Percentiles rank a stretch among this genome's conserved stretches.
Evolutionary conservation across 2,888 invertebrate species (phyloP).

Genomic region (Cheiracanthium punctorium): DNA sequence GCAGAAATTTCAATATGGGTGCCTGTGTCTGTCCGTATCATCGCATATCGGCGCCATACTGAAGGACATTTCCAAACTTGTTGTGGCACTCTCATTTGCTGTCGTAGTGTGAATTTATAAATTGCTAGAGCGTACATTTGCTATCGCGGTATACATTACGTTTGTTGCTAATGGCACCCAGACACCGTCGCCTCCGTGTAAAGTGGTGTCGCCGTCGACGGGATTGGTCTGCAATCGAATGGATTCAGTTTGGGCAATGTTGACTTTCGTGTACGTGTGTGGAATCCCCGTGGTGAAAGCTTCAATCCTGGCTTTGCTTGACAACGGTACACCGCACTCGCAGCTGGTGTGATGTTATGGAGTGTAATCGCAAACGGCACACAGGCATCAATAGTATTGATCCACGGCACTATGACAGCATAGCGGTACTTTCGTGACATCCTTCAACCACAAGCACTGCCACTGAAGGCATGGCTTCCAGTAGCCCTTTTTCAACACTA

Average conservation of each 20-base stretch:
- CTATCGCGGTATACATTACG: not conserved
- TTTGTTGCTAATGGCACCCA: conserved; percentile 1
- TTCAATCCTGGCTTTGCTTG: not conserved
- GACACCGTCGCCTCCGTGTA: not conserved
- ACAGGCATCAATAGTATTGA: not conserved
- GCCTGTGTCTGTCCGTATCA: too few relatives aligned
- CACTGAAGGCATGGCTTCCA: not conserved
- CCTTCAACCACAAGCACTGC: conserved; percentile 5
- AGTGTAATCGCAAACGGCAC: not conserved
- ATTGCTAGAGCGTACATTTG: too few relatives aligned
- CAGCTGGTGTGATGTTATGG: not conserved
- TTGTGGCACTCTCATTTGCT: too few relatives aligned
- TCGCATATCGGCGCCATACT: too few relatives aligned
- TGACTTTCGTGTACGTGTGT: not conserved
- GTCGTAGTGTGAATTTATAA: too few relatives aligned
- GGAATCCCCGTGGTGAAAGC: not conserved
- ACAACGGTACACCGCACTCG: not conserved
- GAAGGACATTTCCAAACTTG: too few relatives aligned
- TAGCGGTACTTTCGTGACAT: conserved; percentile 1
- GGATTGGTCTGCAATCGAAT: not conserved
- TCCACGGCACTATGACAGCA: not conserved
- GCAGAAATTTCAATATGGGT: too few relatives aligned
- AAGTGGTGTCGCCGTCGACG: not conserved
- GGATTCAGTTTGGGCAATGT: conserved; percentile 9
- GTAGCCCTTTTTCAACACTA: not conserved